Conservation (phyloP, 2,113 vertebrate genomes). For the Ornithorhynchus anatinus region DNA sequence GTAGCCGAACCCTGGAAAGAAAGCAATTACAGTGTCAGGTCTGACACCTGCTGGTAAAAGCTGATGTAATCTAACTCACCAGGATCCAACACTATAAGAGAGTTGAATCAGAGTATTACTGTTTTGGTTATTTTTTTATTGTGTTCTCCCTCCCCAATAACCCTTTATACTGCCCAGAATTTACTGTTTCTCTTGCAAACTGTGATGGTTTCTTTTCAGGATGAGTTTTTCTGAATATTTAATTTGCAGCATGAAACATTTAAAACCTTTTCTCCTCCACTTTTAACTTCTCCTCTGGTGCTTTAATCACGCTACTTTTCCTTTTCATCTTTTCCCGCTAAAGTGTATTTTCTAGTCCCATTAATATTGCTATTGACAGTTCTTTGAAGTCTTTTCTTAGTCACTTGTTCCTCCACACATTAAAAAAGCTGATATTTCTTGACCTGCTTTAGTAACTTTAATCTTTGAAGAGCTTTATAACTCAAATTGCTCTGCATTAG, state of each 20-base stretch:
- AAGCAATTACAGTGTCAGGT: conserved; percentile 20
- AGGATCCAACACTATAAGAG: no score
- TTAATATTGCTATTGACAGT: conserved; percentile 32
- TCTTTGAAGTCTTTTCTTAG: conserved; percentile 54
- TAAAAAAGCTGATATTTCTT: conserved; percentile 26
- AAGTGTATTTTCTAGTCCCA: conserved; percentile 26
- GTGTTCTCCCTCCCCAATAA: not conserved
- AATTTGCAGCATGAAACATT: conserved; percentile 17
- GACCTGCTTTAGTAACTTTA: conserved; percentile 29
- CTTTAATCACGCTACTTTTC: conserved; percentile 56
- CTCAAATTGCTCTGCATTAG: conserved; percentile 25
- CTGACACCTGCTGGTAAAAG: conserved; percentile 45
- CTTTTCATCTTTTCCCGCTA: conserved; percentile 23
- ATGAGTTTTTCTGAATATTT: not conserved
- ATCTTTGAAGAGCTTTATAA: conserved; percentile 3
- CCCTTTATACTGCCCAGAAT: not conserved
- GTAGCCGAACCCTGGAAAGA: not conserved
- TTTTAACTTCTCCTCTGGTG: conserved; percentile 5
- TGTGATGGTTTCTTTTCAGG: not conserved
- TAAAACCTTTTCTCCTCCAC: not conserved
- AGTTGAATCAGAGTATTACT: no score
- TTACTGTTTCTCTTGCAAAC: not conserved
- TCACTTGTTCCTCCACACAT: not conserved
- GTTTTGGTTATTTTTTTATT: not conserved
- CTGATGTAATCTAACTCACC: not conserved